Percentiles rank a stretch among this genome's conserved stretches.
Conservation (phyloP, 2,113 vertebrate species). For the Gallinago jamesoni region DNA sequence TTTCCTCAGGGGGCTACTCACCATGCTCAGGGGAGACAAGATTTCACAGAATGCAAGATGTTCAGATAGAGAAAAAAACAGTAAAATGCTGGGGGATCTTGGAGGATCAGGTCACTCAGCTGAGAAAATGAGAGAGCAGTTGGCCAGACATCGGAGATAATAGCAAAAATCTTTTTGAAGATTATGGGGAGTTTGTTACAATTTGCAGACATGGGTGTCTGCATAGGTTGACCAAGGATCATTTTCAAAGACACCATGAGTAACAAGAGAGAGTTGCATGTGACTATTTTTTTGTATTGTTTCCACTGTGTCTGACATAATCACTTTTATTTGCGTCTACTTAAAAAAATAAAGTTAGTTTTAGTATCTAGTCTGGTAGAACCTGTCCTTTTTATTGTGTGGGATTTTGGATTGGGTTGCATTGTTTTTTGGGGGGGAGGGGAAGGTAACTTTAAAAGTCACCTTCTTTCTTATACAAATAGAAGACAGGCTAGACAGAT, state of each 20-base stretch:
- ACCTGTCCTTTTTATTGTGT: neutral
- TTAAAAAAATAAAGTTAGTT: neutral
- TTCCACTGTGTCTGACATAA: neutral
- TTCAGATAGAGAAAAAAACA: neutral
- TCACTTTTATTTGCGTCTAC: neutral
- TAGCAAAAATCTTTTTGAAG: accelerated
- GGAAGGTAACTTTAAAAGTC: neutral
- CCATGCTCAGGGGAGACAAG: neutral
- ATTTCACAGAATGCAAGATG: neutral
- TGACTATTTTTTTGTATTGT: neutral
- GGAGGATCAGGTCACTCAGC: neutral
- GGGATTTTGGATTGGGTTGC: neutral
- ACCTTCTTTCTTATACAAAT: neutral
- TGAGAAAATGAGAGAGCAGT: neutral
- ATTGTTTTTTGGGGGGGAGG: accelerated
- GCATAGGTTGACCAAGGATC: accelerated
- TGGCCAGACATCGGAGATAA: neutral
- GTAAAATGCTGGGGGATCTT: neutral
- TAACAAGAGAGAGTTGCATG: neutral
- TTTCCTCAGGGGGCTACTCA: neutral
- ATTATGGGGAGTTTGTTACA: neutral
- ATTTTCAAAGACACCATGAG: neutral
- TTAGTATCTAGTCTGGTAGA: neutral
- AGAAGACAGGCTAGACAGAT: neutral
- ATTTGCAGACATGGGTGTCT: neutral